These are phyloP conservation scores for Polietes domitor DNA, from an alignment of 2,888 invertebrate genomes.

Conservation along the genomic window DNA sequence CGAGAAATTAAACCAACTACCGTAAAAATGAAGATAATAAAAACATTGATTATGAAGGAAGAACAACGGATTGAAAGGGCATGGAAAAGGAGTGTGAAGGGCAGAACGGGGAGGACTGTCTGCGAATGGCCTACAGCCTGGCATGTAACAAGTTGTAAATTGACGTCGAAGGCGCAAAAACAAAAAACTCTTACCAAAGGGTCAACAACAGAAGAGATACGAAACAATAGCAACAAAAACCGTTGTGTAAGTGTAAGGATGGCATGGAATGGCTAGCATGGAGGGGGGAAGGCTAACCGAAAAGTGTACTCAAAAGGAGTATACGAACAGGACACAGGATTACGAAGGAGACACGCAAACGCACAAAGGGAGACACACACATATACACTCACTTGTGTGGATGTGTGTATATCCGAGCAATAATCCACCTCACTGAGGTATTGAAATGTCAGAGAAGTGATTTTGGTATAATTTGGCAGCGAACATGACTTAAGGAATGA, in stretches of 20 bases:
- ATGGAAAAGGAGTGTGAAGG: neutral
- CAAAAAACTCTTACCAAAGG: constrained; percentile 14
- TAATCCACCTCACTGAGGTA: constrained; percentile 31
- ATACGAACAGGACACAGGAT: constrained; percentile 5
- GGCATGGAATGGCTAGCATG: neutral
- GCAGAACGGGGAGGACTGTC: neutral
- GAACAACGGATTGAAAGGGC: neutral
- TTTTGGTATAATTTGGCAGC: constrained; percentile 56
- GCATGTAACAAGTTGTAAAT: constrained; percentile 49
- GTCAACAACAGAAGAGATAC: constrained; percentile 9
- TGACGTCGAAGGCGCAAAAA: neutral
- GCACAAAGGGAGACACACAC: neutral
- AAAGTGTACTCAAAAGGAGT: too few species aligned
- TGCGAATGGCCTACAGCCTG: neutral
- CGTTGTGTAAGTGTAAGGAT: neutral
- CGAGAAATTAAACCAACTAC: constrained; percentile 15
- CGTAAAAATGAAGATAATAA: constrained; percentile 1
- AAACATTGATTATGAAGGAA: neutral
- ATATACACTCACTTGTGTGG: neutral
- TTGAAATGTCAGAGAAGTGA: constrained; percentile 53
- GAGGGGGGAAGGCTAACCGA: too few species aligned
- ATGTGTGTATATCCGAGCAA: neutral
- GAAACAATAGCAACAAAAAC: neutral
- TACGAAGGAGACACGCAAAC: neutral
- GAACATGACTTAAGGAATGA: too few species aligned